Base-by-base conservation (phyloP, 2,113 vertebrate species). In the Tachuris rubrigastra region DNA sequence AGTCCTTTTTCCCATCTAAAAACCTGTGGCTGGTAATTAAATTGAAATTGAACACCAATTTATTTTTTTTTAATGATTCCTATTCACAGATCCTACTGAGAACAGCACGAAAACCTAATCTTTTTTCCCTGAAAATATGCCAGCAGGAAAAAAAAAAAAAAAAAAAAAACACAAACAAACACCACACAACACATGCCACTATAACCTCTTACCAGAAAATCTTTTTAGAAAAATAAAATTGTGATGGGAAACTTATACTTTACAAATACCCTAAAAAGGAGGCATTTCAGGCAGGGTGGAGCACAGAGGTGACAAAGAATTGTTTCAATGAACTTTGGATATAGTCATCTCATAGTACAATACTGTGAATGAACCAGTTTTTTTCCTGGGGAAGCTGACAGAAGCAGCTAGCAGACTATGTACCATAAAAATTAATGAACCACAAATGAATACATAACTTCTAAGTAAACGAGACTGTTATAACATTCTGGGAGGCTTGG, bases 391-490 rank as follows among this genome's bases (percentile, higher is more conserved):
- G 68, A 95, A 85, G 27, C 14, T 58, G 52, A 72, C 60, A 93
- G 41, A 62, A 87, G 20, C 78, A 92, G 46, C 58, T 59, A 66
- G 46, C 30, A 84, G 42, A 14, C 58, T 72, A 91, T 39, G 31
- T 50, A 85, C 30, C 83, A 79, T 87, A 59, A 86, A 56, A 96
- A 88, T 92, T 91, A 95, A 93, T 91, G 74, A 92, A 50, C 41
- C 80, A 24, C 4, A 17, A 89, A 66, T 58, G 35, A 47, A 92
- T 78, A 93, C 12, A 31, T 19, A 91, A 31, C 65, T 92, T 60
- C 65, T 82, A 74, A 88, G 37, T 76, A 95, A 97, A 95, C 69
- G 53, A 53, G 60, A 44, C 79, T 89, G 10, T 74, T 65, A 33
- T 15, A 94, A 69, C 44, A 58, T 73, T 80, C 80, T 89, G 22